phyloP scores from a whole-genome alignment of 2,888 invertebrate genomes.

The Micropterix aruncella region DNA sequence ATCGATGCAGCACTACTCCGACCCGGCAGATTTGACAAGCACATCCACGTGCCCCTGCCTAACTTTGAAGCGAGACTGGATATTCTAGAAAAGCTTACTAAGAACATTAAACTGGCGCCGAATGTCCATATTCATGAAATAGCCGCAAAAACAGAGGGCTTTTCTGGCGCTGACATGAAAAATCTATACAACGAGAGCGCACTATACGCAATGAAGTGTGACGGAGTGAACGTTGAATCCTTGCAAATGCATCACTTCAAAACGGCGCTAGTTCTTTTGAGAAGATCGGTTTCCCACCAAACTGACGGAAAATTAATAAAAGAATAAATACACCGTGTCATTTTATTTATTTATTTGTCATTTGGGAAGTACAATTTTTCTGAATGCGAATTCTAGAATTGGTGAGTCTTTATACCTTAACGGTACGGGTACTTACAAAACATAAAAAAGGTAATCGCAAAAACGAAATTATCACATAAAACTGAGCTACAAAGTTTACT shows the following conservation, averaged over 20 bases:
- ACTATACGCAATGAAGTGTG: constrained; percentile 37
- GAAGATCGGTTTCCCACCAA: too few relatives aligned
- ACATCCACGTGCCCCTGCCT: constrained; percentile 46
- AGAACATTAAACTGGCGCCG: constrained; percentile 26
- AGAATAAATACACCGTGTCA: too few relatives aligned
- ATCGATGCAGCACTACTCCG: constrained; percentile 46
- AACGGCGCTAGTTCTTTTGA: too few relatives aligned
- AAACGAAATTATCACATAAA: too few relatives aligned
- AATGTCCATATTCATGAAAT: constrained; percentile 26
- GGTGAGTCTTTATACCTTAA: too few relatives aligned
- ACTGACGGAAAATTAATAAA: too few relatives aligned
- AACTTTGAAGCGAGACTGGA: constrained; percentile 30
- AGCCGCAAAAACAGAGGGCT: constrained; percentile 30
- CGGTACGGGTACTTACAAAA: too few relatives aligned
- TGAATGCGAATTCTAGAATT: too few relatives aligned
- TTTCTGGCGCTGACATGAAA: constrained; percentile 47
- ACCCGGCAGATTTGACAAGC: constrained; percentile 47
- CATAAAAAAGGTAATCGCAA: too few relatives aligned
- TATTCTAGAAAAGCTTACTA: constrained; percentile 28
- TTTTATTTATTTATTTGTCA: too few relatives aligned
- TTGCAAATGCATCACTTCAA: constrained; percentile 25
- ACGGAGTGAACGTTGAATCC: constrained; percentile 20
- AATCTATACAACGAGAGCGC: constrained; percentile 49
- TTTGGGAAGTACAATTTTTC: too few relatives aligned
- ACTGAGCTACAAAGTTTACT: too few relatives aligned